These are phyloP conservation scores for Oenanthe melanoleuca DNA, from an alignment of 2,113 vertebrate species.

Conservation along the genomic window DNA sequence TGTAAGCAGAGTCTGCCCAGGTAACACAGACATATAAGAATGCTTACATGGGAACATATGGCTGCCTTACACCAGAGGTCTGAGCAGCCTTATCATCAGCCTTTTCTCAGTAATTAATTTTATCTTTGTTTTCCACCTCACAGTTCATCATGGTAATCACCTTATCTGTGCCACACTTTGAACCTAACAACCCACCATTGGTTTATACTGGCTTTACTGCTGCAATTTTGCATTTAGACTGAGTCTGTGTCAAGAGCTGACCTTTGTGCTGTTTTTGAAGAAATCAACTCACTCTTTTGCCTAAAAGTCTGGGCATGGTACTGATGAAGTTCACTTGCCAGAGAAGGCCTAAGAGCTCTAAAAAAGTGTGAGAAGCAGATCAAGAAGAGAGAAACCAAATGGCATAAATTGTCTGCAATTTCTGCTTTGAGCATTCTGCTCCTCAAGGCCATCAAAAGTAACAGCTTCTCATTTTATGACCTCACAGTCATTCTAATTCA, in stretches of 20 bases:
- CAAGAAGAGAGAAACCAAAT: background rate
- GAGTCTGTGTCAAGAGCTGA: background rate
- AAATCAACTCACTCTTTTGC: background rate
- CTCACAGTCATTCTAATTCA: background rate
- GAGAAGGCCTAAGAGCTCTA: background rate
- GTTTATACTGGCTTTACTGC: background rate
- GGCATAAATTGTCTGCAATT: background rate
- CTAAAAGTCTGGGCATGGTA: background rate
- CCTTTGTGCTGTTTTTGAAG: background rate
- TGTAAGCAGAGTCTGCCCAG: background rate
- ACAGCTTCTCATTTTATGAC: background rate
- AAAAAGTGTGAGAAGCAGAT: background rate
- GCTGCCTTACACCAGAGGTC: background rate
- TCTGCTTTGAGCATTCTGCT: background rate
- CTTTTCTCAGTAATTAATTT: background rate
- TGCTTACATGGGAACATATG: background rate
- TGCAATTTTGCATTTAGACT: background rate
- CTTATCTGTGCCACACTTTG: background rate
- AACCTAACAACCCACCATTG: background rate
- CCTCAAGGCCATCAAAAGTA: background rate
- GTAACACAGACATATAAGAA: background rate
- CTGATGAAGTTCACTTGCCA: background rate
- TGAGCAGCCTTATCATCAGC: background rate
- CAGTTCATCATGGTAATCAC: background rate
- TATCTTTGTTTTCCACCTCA: background rate